Percentiles rank a stretch among this genome's conserved stretches.
These are phyloP conservation scores for Trissolcus basalis DNA, from an alignment of 1,140 invertebrate genomes.

Conservation along the genomic window DNA sequence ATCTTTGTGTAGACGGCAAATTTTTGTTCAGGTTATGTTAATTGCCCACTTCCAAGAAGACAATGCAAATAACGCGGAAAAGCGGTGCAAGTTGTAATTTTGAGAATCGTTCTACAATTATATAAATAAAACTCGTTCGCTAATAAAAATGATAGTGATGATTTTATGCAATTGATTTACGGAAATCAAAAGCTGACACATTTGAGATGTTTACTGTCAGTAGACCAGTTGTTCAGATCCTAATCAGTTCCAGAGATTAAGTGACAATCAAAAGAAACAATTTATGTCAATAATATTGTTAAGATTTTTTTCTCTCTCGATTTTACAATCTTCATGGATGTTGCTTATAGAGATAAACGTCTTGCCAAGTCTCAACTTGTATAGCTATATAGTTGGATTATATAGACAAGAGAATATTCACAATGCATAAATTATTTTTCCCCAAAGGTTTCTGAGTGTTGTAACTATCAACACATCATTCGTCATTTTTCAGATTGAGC, in stretches of 20 bases:
- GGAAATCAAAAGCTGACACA: slow-evolving; percentile 30
- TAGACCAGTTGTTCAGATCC: slow-evolving; percentile 25
- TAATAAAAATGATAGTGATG: slow-evolving; percentile 11
- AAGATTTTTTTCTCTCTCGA: no score
- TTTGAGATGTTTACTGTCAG: slow-evolving; percentile 20
- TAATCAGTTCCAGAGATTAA: slow-evolving; percentile 16
- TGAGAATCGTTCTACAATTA: slow-evolving; percentile 31
- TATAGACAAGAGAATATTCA: not conserved
- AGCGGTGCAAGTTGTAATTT: slow-evolving; percentile 8
- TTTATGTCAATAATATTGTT: no score
- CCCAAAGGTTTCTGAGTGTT: slow-evolving; percentile 30
- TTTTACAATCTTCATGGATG: no score
- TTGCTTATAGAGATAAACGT: no score
- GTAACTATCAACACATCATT: slow-evolving; percentile 53
- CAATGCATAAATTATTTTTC: slow-evolving; percentile 13
- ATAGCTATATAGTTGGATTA: not conserved
- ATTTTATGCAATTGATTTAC: slow-evolving; percentile 33
- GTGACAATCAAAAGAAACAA: not conserved
- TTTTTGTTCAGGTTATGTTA: slow-evolving; percentile 25
- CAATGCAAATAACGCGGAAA: slow-evolving; percentile 20
- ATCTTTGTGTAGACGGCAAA: not conserved
- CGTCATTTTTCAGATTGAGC: slow-evolving; percentile 32
- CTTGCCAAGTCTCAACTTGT: not conserved
- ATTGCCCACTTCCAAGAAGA: slow-evolving; percentile 17
- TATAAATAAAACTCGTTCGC: slow-evolving; percentile 38